phyloP scores from a whole-genome alignment of 1,140 invertebrate genomes.

The Cydia amplana region DNA sequence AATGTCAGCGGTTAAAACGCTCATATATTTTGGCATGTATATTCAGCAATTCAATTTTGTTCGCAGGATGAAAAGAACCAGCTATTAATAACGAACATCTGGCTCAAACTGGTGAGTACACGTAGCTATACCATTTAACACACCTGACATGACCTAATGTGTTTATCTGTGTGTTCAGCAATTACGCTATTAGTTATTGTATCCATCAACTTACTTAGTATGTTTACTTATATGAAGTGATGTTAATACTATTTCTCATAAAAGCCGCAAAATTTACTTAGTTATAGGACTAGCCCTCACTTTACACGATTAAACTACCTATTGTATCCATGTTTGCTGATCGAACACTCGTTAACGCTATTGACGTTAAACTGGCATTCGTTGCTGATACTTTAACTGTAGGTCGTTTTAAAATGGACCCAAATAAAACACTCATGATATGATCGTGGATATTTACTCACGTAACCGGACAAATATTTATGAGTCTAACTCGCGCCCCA shows the following conservation, averaged over 20 bases:
- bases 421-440: too few relatives aligned
- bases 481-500: too few relatives aligned
- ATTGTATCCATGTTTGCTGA: not conserved
- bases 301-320: not conserved
- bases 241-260: not conserved
- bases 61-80: conserved; percentile 95
- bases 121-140: not conserved
- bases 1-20: not conserved
- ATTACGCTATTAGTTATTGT: conserved; percentile 33
- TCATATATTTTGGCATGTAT: conserved; percentile 14
- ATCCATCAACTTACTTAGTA: conserved; percentile 24
- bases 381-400: too few relatives aligned
- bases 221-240: not conserved
- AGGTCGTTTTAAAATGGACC: too few relatives aligned
- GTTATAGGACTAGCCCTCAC: not conserved
- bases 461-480: too few relatives aligned
- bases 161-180: conserved; percentile 36
- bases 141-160: conserved; percentile 12
- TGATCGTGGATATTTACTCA: too few relatives aligned
- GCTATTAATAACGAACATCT: conserved; percentile 95
- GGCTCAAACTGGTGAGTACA: conserved; percentile 92
- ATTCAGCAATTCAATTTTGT: conserved; percentile 41
- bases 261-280: not conserved
- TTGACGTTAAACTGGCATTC: not conserved
- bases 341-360: not conserved